Percentiles rank a stretch among this genome's conserved stretches.
phyloP scores from a whole-genome alignment of 2,888 invertebrate genomes.

The Sylvicola cinctus region DNA sequence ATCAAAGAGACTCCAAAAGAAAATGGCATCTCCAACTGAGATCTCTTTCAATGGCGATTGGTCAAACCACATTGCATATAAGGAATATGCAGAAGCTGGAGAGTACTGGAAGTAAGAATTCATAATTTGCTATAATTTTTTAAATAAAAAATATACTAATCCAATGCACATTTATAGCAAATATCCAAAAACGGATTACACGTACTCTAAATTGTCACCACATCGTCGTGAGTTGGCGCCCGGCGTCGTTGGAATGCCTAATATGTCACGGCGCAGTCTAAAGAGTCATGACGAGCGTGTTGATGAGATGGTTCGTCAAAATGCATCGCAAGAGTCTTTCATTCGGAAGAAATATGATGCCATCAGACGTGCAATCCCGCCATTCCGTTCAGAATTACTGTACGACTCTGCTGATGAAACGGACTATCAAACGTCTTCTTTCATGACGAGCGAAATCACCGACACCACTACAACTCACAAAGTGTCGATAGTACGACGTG shows the following conservation, averaged over 20 bases:
- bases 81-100: conserved; percentile 54
- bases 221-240: conserved; percentile 61
- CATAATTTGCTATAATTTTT: background rate
- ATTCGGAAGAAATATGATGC: conserved; percentile 18
- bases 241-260: conserved; percentile 65
- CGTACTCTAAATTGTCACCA: conserved; percentile 64
- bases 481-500: too few species aligned
- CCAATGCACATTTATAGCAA: conserved; percentile 33
- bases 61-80: conserved; percentile 40
- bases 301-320: conserved; percentile 17
- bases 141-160: conserved; percentile 1
- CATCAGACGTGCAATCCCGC: too few species aligned
- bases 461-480: too few species aligned
- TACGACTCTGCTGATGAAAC: background rate
- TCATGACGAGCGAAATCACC: too few species aligned
- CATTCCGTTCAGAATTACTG: background rate
- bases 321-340: conserved; percentile 19
- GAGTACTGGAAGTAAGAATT: conserved; percentile 68
- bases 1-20: too few species aligned
- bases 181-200: conserved; percentile 81
- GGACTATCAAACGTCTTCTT: background rate
- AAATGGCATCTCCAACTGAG: background rate
- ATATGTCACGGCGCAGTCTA: conserved; percentile 66
- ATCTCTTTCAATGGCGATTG: conserved; percentile 9
- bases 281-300: conserved; percentile 34